phyloP scores from a whole-genome alignment of 2,113 vertebrate species.

The Cariama cristata region DNA sequence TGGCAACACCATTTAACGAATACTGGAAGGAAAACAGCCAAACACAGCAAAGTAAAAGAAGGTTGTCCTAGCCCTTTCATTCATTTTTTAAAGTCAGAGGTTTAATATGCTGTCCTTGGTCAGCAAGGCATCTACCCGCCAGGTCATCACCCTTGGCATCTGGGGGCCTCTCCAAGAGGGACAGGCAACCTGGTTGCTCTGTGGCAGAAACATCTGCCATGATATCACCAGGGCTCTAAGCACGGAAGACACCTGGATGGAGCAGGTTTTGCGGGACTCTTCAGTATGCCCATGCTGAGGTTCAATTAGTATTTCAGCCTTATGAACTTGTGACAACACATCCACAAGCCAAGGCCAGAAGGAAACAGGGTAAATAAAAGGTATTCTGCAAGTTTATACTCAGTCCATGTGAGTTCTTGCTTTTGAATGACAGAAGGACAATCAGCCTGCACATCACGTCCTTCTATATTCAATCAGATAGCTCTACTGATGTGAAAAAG shows the following conservation, averaged over 20 bases:
- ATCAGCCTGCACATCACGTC: not conserved
- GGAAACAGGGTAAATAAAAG: not conserved
- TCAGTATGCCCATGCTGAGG: not conserved
- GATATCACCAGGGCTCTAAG: not conserved
- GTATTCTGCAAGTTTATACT: not conserved
- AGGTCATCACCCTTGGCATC: not conserved
- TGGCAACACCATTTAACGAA: not conserved
- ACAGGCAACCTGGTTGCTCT: not conserved
- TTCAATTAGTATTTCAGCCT: not conserved
- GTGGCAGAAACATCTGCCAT: not conserved
- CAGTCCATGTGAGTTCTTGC: not conserved
- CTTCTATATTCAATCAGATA: not conserved
- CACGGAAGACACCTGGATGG: not conserved
- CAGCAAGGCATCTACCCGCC: not conserved
- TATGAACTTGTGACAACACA: not conserved
- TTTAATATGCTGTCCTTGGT: not conserved
- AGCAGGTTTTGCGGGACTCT: not conserved
- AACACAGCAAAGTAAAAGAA: not conserved
- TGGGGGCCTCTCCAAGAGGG: not conserved
- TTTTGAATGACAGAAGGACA: not conserved
- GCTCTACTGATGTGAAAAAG: not conserved
- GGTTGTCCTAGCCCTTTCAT: not conserved
- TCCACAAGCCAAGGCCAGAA: not conserved
- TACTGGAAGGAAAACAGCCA: not conserved
- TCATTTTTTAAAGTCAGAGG: not conserved